These are phyloP conservation scores for Antigone vipio DNA, from an alignment of 2,113 vertebrate genomes.

Conservation along the genomic window DNA sequence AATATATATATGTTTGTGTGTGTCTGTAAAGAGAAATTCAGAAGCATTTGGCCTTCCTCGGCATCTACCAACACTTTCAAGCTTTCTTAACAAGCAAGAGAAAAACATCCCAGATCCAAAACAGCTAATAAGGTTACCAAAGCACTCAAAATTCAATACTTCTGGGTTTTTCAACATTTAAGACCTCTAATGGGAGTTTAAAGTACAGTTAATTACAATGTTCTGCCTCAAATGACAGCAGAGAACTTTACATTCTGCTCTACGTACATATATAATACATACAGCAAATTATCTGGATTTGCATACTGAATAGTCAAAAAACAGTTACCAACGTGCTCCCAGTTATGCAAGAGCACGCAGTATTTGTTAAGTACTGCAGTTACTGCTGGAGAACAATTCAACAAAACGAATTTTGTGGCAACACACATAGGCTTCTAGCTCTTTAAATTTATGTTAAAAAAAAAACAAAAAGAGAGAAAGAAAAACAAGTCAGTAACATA, in stretches of 20 bases:
- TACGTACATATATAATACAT: rapidly evolving
- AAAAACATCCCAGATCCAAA: background rate
- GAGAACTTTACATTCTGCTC: background rate
- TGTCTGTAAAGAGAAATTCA: background rate
- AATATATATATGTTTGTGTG: too few relatives aligned
- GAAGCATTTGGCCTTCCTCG: background rate
- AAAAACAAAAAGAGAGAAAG: too few relatives aligned
- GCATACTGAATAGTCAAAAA: background rate
- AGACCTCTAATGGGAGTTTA: background rate
- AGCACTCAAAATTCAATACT: background rate
- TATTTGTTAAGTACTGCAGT: background rate
- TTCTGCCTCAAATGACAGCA: background rate
- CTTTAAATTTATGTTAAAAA: background rate
- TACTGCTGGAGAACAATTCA: background rate
- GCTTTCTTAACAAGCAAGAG: background rate
- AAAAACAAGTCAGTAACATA: background rate
- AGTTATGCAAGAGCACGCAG: background rate
- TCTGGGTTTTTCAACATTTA: background rate
- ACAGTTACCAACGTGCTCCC: background rate
- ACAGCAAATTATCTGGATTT: background rate
- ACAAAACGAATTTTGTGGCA: background rate
- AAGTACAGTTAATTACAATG: background rate
- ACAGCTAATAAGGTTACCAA: background rate
- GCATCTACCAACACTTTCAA: background rate
- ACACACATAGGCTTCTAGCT: background rate